Conservation (phyloP, 2,797 vertebrate species). For the Benthosema pterotum region DNA sequence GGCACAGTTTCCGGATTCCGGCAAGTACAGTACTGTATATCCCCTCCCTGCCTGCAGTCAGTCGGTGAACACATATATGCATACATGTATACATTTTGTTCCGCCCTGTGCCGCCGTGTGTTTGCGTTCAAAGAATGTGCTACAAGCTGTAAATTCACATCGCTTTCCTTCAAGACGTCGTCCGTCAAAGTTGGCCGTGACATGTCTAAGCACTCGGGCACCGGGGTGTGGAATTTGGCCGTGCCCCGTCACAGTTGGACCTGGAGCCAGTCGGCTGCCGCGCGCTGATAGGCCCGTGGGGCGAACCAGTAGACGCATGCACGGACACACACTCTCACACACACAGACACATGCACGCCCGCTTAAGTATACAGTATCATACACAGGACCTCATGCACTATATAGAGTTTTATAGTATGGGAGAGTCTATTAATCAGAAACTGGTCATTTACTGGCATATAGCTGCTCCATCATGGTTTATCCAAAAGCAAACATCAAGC, state of each 20-base stretch:
- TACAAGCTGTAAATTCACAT: conserved; percentile 65
- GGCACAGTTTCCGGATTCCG: background rate
- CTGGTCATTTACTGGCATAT: conserved; percentile 38
- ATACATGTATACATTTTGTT: conserved; percentile 14
- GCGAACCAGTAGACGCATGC: conserved; percentile 15
- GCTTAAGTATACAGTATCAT: background rate
- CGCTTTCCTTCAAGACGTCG: conserved; percentile 62
- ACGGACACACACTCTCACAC: conserved; percentile 13
- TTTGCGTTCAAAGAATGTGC: conserved; percentile 43
- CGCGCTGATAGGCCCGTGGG: conserved; percentile 47
- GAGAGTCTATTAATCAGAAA: conserved; percentile 42
- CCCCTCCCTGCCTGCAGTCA: background rate
- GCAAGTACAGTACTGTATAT: background rate
- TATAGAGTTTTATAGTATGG: conserved; percentile 13
- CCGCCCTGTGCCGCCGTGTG: conserved; percentile 8
- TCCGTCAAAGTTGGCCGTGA: conserved; percentile 74
- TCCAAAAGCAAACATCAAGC: conserved; percentile 4
- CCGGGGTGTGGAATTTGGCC: conserved; percentile 84
- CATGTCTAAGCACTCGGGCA: conserved; percentile 77
- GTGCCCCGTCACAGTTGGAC: conserved; percentile 72
- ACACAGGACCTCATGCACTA: conserved; percentile 27
- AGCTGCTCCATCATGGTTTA: conserved; percentile 39
- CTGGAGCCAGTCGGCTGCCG: conserved; percentile 79
- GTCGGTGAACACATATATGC: background rate
- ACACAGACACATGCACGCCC: conserved; percentile 14